Evolutionary conservation across 1,140 invertebrate genomes (phyloP), one percentile per base, ranked within the genome.

Genomic region (Myzus persicae): DNA sequence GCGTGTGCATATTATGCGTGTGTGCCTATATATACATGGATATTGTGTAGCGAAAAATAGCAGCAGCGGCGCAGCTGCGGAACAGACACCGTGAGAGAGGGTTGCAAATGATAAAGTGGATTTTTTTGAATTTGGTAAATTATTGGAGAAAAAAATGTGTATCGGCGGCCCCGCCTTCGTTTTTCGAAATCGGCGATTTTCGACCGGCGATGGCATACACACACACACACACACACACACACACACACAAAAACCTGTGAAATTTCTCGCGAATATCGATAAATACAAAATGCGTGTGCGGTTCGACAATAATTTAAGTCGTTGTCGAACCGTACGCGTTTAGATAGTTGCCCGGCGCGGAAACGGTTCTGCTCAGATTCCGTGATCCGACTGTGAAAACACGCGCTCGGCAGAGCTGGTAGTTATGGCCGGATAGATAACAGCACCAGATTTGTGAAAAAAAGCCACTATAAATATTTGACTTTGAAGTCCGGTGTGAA

Each of bases 101-200:
- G 91, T 92, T 92, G 91, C 48, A 82, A 48, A 92, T 92, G 91
- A 92, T 92, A 92, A 92, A 92, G 91, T 92, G 91, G 91, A 92
- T 91, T 92, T 92, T 67, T 81, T 38, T 24, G 91, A 92, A 92
- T 51, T 67, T 24, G 90, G n/a, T 46, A 92, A 84, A 92, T 38
- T 40, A 1, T n/a, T n/a, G 44, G 82, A 24, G 24, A 38, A 82
- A 44, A 81, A 48, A 81, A 20, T 22, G n/a, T 44, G n/a, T 46
- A 91, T 46, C 51, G 54, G 82, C 22, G 88, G 84, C 24, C 22
- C 84, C 84, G 84, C 84, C 40, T 84, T n/a, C 2, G 11, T 42
- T 87, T 82, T 82, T 87, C 5, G 36, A 87, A 40, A 24, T 84
- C n/a, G 42, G 11, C 42, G 84, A 87, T 87, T 46, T 44, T 87